Evolutionary conservation across 2,113 vertebrate species (phyloP), one percentile per base, ranked within the genome.

Genomic region (Scortum barcoo): DNA sequence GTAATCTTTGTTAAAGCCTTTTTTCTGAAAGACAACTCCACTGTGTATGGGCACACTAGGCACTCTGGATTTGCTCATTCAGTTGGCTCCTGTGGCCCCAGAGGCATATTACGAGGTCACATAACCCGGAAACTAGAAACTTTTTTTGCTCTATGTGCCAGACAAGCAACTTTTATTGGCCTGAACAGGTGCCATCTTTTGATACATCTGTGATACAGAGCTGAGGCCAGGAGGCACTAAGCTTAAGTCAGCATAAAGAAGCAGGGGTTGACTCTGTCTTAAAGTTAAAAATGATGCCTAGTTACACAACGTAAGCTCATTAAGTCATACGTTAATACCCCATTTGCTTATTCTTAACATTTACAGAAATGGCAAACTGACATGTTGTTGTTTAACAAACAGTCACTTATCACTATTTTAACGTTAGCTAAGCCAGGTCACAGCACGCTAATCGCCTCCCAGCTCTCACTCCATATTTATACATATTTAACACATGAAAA

Each of bases 181-280:
- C 33, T 36, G 33, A 36, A 36, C 6, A 6, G 33, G 33, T 6
- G 33, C 33, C 33, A 36, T 36, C 33, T 36, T 36, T 36, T 36
- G 6, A 36, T 36, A 36, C 33, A 36, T 36, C 33, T 6, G 6
- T 36, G 33, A 6, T 36, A 36, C 33, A 8, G 5, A 53, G 17
- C n/a, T 46, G 38, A 60, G 30, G 19, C 24, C 7, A 44, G 36
- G 24, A 28, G 16, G 17, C 17, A 0, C 33, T 65, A 65, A 60
- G 38, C 54, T 30, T 60, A 72, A 17, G 10, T 44, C 11, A 66
- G 61, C 61, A 76, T 66, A 16, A 61, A 22, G 38, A 66, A 36
- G 33, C 33, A 12, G 20, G 12, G 19, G 19, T n/a, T n/a, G 42
- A 48, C 20, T 61, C 19, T 53, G 40, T 10, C 60, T 19, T 48